phyloP scores from a whole-genome alignment of 2,113 vertebrate genomes.

The Smithornis capensis region DNA sequence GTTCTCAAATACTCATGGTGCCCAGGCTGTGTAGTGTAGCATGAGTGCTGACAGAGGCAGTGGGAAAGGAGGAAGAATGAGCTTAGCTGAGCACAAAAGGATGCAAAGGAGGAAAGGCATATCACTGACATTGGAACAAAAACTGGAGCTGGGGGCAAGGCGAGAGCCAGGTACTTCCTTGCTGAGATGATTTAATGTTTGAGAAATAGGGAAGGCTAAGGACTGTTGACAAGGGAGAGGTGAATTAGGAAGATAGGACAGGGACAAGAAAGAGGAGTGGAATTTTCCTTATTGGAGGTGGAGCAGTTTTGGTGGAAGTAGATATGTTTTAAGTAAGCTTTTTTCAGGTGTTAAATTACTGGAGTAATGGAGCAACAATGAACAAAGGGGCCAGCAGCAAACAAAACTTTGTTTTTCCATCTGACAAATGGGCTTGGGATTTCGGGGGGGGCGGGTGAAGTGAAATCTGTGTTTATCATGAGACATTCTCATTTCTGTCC shows the following conservation, averaged over 20 bases:
- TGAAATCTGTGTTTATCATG: not conserved
- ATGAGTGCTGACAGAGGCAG: not conserved
- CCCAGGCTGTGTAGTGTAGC: not conserved
- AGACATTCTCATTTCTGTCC: not conserved
- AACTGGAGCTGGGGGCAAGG: not conserved
- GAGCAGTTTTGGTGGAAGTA: constrained; percentile 1
- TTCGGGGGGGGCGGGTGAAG: not conserved
- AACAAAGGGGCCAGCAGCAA: not conserved
- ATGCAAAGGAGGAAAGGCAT: not conserved
- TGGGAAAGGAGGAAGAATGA: not conserved
- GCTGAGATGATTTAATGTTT: not conserved
- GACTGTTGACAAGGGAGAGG: not conserved
- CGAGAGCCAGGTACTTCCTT: not conserved
- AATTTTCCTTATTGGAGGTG: constrained; percentile 20
- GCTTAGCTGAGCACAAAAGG: not conserved
- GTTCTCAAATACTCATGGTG: not conserved
- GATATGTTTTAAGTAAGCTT: not conserved
- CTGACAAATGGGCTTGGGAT: not conserved
- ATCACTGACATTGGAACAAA: not conserved
- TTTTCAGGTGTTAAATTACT: not conserved
- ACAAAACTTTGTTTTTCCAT: not conserved
- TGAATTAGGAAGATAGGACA: not conserved
- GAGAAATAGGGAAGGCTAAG: not conserved
- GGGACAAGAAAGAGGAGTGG: not conserved
- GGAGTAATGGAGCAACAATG: not conserved